These are phyloP conservation scores for Chloropsis hardwickii DNA, from an alignment of 2,113 vertebrate genomes.

Conservation along the genomic window DNA sequence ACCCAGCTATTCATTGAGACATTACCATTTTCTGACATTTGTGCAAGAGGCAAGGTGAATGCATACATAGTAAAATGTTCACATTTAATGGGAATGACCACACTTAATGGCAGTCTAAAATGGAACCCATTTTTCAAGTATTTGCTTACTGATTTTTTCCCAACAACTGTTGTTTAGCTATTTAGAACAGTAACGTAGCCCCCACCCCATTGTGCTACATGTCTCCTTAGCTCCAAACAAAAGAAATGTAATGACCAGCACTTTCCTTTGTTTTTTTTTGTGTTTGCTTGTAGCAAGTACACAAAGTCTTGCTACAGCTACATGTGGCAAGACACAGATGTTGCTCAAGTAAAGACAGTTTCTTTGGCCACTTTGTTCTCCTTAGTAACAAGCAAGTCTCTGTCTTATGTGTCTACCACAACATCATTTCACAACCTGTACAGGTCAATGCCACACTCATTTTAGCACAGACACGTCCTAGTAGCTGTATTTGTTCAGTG, in stretches of 20 bases:
- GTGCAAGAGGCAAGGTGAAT: conserved; percentile 86
- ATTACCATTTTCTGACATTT: conserved; percentile 78
- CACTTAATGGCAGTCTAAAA: conserved; percentile 86
- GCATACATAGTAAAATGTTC: conserved; percentile 86
- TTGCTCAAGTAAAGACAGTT: conserved; percentile 79
- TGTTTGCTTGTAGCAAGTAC: conserved; percentile 51
- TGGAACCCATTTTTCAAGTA: conserved; percentile 96
- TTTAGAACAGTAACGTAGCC: conserved; percentile 62
- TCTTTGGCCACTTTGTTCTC: conserved; percentile 88
- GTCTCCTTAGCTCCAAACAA: conserved; percentile 73
- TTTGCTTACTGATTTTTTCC: conserved; percentile 75
- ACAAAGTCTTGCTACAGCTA: conserved; percentile 50
- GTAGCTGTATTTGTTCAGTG: conserved; percentile 97
- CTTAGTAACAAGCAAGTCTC: conserved; percentile 70
- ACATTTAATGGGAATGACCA: conserved; percentile 96
- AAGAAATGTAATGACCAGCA: conserved; percentile 81
- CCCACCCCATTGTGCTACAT: conserved; percentile 67
- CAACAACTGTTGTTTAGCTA: conserved; percentile 62
- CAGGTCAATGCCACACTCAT: conserved; percentile 47
- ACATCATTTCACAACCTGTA: conserved; percentile 48
- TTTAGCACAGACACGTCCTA: conserved; percentile 74
- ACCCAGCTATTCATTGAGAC: conserved; percentile 70
- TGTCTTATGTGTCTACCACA: conserved; percentile 65
- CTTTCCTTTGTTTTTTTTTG: conserved; percentile 71
- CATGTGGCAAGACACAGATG: conserved; percentile 72